phyloP scores from a whole-genome alignment of 2,113 vertebrate genomes.

The Heloderma charlesbogerti region DNA sequence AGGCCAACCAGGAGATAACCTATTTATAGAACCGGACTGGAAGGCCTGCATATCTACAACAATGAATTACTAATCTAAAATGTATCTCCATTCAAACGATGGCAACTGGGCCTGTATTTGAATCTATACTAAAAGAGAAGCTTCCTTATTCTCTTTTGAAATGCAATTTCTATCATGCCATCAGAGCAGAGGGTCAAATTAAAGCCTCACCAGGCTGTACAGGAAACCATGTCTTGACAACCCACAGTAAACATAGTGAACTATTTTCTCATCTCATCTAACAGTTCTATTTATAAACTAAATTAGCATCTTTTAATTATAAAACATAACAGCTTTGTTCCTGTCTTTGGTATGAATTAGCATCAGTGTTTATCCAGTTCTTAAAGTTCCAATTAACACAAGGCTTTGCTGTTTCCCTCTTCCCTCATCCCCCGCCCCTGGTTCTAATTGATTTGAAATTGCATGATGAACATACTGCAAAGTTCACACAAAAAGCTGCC shows the following conservation, averaged over 20 bases:
- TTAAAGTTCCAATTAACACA: slow-evolving; percentile 47
- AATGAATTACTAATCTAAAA: background rate
- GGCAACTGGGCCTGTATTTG: background rate
- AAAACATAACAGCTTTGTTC: slow-evolving; percentile 27
- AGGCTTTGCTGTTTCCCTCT: background rate
- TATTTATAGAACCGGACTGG: background rate
- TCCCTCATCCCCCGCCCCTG: background rate
- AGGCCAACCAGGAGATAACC: background rate
- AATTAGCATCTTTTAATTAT: slow-evolving; percentile 53
- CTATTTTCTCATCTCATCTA: slow-evolving; percentile 23
- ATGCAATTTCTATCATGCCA: background rate
- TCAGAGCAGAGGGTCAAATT: background rate
- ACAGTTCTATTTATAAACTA: slow-evolving; percentile 27
- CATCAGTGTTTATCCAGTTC: slow-evolving; percentile 35
- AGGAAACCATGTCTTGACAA: background rate
- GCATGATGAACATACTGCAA: slow-evolving; percentile 47
- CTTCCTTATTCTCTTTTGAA: background rate
- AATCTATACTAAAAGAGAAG: background rate
- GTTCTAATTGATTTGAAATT: slow-evolving; percentile 42
- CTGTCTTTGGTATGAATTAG: slow-evolving; percentile 39
- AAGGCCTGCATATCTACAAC: background rate
- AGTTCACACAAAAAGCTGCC: slow-evolving; percentile 38
- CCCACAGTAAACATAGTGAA: slow-evolving; percentile 17
- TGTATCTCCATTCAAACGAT: background rate
- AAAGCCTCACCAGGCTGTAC: background rate